Evolutionary conservation across 2,797 vertebrate genomes (phyloP).

Genomic region (Sparidentex hasta): DNA sequence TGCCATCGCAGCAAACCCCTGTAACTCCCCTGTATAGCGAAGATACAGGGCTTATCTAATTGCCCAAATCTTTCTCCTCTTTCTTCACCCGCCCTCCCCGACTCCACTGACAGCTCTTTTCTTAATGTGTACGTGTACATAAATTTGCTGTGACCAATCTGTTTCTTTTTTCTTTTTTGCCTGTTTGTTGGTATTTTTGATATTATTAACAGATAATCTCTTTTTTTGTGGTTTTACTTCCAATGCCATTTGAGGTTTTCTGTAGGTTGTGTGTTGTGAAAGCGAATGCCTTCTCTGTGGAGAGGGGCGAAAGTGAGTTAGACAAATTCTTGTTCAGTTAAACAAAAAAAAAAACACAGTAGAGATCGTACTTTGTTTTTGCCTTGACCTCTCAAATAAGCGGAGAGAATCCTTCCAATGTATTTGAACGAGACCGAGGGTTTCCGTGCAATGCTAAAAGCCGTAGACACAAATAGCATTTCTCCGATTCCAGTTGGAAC

Average conservation of each 20-base stretch:
- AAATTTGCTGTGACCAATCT: conserved; percentile 87
- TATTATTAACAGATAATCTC: conserved; percentile 79
- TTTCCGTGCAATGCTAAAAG: conserved; percentile 53
- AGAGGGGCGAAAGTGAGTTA: conserved; percentile 56
- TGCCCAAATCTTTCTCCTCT: conserved; percentile 59
- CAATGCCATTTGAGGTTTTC: conserved; percentile 69
- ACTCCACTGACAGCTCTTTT: conserved; percentile 82
- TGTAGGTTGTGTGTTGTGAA: conserved; percentile 64
- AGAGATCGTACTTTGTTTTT: conserved; percentile 65
- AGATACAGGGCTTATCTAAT: conserved; percentile 77
- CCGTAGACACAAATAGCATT: conserved; percentile 50
- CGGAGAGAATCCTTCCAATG: conserved; percentile 40
- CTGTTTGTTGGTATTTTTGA: conserved; percentile 85
- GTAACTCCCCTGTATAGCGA: conserved; percentile 72
- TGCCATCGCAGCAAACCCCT: conserved; percentile 64
- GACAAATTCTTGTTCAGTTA: conserved; percentile 58
- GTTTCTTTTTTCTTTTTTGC: conserved; percentile 78
- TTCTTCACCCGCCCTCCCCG: conserved; percentile 31
- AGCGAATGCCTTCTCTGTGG: conserved; percentile 60
- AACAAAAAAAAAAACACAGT: conserved; percentile 47
- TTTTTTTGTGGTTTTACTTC: conserved; percentile 74
- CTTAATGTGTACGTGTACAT: conserved; percentile 89
- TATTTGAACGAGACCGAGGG: conserved; percentile 46
- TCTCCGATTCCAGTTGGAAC: conserved; percentile 46
- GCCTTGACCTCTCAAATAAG: conserved; percentile 66